Base-by-base conservation (phyloP, 2,888 invertebrate genomes). In the Tipula unca region DNA sequence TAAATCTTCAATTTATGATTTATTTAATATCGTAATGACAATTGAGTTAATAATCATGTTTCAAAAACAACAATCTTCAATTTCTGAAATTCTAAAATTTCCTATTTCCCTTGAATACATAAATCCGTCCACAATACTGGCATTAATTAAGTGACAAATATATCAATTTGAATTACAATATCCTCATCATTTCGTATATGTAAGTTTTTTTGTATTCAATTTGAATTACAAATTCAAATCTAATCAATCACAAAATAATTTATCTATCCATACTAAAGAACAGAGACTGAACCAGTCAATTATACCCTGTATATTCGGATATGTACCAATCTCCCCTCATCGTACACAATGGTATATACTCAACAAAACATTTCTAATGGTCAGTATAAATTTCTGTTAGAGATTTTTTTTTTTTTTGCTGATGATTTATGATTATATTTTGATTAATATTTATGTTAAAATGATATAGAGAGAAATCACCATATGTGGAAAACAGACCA, bases 381-480 rank as follows among this genome's bases (percentile, higher is more conserved):
- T 69, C 69, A 25, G 69, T 25, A 69, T 25, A 69, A 69, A 69
- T 69, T 69, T 20, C 69, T 69, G 25, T 25, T 25, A n/a, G n/a
- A n/a, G 69, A 25, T 69, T 25, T 69, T 54, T 48, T 3, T 17
- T 48, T n/a, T 4, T 17, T 69, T 3, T 25, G 69, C 13, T 69
- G 25, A 69, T 25, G 69, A 69, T 69, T 69, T 69, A 69, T 69
- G 69, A 25, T 69, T 69, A 1, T 25, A 25, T 69, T 69, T 69
- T 69, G 69, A 69, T 69, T 69, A 69, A 69, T 69, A 69, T 69
- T 69, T 69, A 69, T 69, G 69, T 69, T 25, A 69, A 25, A 69
- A 69, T 69, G 69, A 69, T 69, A 69, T 69, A 69, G 69, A 69
- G 69, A 69, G 69, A 69, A 69, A 69, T 69, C 69, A 69, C 69